A percentile compares a stretch with the other conserved stretches of the same genome.
Conservation (phyloP, 2,113 vertebrate species). For the Anoplopoma fimbria region DNA sequence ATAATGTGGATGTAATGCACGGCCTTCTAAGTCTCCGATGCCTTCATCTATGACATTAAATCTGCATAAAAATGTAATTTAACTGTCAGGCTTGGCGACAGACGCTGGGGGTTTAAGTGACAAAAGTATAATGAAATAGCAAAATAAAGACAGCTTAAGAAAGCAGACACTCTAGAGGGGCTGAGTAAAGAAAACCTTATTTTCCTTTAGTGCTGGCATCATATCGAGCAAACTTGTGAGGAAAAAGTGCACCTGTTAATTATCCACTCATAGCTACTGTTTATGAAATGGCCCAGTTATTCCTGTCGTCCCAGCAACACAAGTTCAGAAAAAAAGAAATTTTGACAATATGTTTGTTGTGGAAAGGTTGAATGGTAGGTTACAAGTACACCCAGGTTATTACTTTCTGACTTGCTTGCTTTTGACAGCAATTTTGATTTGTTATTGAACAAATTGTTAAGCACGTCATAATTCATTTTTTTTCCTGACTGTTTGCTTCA, state of each 20-base stretch:
- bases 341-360: conserved; percentile 22
- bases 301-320: neutral
- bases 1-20: neutral
- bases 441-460: conserved; percentile 48
- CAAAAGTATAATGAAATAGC: neutral
- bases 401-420: conserved; percentile 42
- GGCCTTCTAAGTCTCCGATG: neutral
- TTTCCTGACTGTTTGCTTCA: conserved; percentile 52
- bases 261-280: neutral
- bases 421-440: conserved; percentile 61
- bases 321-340: neutral
- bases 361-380: conserved; percentile 1
- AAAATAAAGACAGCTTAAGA: neutral
- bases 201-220: neutral
- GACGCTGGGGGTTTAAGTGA: conserved; percentile 11
- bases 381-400: conserved; percentile 15
- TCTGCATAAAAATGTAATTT: conserved; percentile 25
- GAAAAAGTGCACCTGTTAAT: neutral
- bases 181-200: neutral
- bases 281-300: neutral
- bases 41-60: conserved; percentile 16
- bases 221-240: neutral
- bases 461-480: conserved; percentile 49
- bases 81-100: conserved; percentile 9
- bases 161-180: neutral